Evolutionary conservation across 2,797 vertebrate genomes (phyloP).

Genomic region (Pyrocephalus nanus): DNA sequence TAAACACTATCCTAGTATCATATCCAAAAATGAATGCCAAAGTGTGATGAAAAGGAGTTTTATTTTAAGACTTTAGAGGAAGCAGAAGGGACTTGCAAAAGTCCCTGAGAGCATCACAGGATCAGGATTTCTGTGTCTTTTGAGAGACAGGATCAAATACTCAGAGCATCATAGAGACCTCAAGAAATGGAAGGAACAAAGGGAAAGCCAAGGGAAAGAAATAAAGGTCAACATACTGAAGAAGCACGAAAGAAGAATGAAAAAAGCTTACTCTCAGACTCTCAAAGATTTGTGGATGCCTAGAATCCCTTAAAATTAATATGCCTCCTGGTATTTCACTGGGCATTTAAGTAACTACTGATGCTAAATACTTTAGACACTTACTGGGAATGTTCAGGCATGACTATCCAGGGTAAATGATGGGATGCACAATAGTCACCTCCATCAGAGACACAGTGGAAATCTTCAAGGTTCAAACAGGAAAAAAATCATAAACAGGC

Average conservation of each 20-base stretch:
- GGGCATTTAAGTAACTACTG: background rate
- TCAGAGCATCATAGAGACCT: background rate
- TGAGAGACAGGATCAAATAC: background rate
- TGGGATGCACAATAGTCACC: background rate
- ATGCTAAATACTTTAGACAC: background rate
- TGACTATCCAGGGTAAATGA: background rate
- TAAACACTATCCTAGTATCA: background rate
- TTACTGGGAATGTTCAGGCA: background rate
- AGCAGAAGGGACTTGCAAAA: background rate
- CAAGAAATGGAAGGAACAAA: background rate
- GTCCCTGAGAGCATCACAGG: accelerated
- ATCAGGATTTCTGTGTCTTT: background rate
- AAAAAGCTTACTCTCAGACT: background rate
- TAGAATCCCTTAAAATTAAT: background rate
- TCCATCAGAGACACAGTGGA: background rate
- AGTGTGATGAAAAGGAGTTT: background rate
- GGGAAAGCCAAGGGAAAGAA: background rate
- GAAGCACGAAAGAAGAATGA: background rate
- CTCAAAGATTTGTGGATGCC: background rate
- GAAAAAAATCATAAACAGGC: background rate
- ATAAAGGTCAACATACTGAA: background rate
- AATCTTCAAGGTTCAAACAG: background rate
- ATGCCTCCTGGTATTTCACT: background rate
- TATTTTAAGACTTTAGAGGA: background rate
- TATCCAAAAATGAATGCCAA: background rate